Evolutionary conservation across 2,113 vertebrate species (phyloP).

Genomic region (Morphnarchus princeps): DNA sequence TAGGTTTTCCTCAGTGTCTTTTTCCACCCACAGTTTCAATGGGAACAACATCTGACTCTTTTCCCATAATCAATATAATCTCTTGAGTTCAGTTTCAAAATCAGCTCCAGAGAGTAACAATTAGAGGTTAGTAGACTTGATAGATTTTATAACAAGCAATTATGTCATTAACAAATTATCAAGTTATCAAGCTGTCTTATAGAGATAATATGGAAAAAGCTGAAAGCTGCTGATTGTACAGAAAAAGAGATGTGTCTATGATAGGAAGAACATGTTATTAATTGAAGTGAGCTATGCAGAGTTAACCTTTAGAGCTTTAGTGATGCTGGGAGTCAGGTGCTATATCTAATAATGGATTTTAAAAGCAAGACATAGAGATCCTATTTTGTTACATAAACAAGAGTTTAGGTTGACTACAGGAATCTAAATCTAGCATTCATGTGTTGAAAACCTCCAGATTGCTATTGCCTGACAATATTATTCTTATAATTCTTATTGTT

Average conservation of each 20-base stretch:
- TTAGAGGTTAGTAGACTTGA: conserved; percentile 50
- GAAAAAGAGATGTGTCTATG: neutral
- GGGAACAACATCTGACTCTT: neutral
- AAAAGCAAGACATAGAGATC: neutral
- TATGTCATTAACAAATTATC: conserved; percentile 70
- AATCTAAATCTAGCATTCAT: neutral
- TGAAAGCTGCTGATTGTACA: conserved; percentile 21
- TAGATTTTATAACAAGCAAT: conserved; percentile 61
- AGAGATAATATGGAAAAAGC: conserved; percentile 24
- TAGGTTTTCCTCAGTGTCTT: neutral
- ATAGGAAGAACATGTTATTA: conserved; percentile 16
- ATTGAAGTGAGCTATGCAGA: conserved; percentile 17
- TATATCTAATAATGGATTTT: neutral
- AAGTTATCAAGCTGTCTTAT: conserved; percentile 49
- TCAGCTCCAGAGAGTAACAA: conserved; percentile 45
- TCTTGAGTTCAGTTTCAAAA: conserved; percentile 42
- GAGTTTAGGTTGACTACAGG: neutral
- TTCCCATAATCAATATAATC: conserved; percentile 41
- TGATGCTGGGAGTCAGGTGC: neutral
- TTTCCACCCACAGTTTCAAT: neutral
- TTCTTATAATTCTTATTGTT: too few relatives aligned
- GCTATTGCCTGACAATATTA: neutral
- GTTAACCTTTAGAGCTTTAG: conserved; percentile 11
- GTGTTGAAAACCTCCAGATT: neutral
- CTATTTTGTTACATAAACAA: neutral